Conservation (phyloP, 2,888 invertebrate species). For the Seira sanloemensis region DNA sequence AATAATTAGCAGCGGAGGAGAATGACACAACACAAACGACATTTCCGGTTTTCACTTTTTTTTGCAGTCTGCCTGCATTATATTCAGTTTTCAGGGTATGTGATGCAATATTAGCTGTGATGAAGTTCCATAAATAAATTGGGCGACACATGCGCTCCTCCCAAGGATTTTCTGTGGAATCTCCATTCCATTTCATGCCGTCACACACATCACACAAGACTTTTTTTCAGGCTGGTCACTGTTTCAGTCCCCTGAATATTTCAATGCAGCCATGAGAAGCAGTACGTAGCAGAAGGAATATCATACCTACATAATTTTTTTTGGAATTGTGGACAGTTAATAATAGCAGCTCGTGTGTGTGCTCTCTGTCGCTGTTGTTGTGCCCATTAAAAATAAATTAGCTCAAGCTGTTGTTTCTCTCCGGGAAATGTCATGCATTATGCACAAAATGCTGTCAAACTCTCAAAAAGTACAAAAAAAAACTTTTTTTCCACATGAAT, state of each 20-base stretch:
- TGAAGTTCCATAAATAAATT: background rate
- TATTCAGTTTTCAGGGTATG: background rate
- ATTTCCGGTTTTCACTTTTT: slow-evolving; percentile 17
- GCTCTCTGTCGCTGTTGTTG: background rate
- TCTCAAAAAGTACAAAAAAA: background rate
- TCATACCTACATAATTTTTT: no score
- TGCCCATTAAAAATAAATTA: slow-evolving; percentile 12
- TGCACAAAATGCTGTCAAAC: background rate
- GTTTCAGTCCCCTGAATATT: background rate
- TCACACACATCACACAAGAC: background rate
- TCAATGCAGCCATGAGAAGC: no score
- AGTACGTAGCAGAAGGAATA: no score
- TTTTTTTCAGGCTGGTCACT: slow-evolving; percentile 10
- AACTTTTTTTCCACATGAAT: no score
- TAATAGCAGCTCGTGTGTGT: background rate
- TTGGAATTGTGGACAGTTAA: background rate
- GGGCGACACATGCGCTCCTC: background rate
- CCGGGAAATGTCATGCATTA: background rate
- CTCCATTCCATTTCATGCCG: background rate
- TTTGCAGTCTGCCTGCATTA: no score
- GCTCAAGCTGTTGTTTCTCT: background rate
- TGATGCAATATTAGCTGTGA: background rate
- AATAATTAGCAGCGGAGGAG: slow-evolving; percentile 2
- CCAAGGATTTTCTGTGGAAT: background rate
- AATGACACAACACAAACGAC: background rate